Percentiles rank a stretch among this genome's conserved stretches.
Conservation (phyloP, 2,888 invertebrate genomes). For the Eustalomyia histrio region DNA sequence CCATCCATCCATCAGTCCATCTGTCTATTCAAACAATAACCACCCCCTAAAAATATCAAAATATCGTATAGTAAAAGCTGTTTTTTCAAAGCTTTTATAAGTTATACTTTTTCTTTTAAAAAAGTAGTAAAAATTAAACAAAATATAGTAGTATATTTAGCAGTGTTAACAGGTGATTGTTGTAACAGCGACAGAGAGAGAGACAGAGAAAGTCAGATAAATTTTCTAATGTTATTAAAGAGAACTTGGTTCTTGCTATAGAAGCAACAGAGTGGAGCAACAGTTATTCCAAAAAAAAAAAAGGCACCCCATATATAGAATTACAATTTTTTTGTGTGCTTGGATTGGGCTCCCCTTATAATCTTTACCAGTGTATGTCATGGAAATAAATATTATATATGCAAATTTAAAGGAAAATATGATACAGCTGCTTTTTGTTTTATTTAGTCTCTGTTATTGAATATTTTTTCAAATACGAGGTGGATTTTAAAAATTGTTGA, state of each 20-base stretch:
- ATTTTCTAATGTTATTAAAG: background rate
- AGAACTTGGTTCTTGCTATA: background rate
- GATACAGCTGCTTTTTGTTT: constrained; percentile 34
- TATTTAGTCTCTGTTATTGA: background rate
- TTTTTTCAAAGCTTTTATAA: constrained; percentile 8
- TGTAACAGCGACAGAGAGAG: constrained; percentile 18
- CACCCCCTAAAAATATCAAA: background rate
- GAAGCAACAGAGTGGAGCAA: constrained; percentile 62
- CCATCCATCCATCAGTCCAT: background rate
- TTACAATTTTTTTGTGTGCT: background rate
- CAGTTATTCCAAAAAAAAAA: constrained; percentile 40
- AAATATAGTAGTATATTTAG: background rate
- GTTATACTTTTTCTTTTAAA: background rate
- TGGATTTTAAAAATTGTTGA: too few relatives aligned
- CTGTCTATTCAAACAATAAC: background rate
- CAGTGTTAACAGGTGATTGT: constrained; percentile 19
- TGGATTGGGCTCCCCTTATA: background rate
- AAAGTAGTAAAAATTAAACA: background rate
- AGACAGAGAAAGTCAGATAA: constrained; percentile 5
- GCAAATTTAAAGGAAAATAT: background rate
- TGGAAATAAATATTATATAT: background rate
- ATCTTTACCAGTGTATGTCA: background rate
- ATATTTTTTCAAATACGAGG: constrained; percentile 5
- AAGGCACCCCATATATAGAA: background rate
- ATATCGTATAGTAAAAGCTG: constrained; percentile 31